A percentile compares a stretch with the other conserved stretches of the same genome.
These are phyloP conservation scores for Numenius arquata DNA, from an alignment of 2,113 vertebrate species.

Conservation along the genomic window DNA sequence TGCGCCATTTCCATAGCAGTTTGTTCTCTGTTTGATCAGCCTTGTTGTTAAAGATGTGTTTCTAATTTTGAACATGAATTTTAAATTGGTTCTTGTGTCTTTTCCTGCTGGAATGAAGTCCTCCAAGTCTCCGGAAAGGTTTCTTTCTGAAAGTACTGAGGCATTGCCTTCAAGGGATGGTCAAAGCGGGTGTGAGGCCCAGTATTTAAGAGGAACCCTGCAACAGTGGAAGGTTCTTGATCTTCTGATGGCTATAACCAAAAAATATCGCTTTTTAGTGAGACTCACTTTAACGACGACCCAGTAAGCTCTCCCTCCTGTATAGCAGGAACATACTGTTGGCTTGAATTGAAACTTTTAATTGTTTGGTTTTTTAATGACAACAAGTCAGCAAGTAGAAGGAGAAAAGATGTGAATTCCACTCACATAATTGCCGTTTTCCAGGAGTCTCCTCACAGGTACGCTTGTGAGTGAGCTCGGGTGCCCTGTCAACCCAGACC, in stretches of 20 bases:
- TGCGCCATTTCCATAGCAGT: rapidly evolving
- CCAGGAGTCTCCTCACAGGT: rapidly evolving
- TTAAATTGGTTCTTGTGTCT: rapidly evolving
- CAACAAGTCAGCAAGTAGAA: not conserved
- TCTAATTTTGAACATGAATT: not conserved
- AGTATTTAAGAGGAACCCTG: not conserved
- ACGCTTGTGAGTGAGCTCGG: rapidly evolving
- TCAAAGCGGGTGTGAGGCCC: rapidly evolving
- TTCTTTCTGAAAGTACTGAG: not conserved
- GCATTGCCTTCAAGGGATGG: rapidly evolving
- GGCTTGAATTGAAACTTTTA: not conserved
- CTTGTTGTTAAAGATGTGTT: not conserved
- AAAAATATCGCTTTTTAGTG: not conserved
- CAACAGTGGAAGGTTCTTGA: not conserved
- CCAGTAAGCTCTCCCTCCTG: not conserved
- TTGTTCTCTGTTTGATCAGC: not conserved
- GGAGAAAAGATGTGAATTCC: not conserved
- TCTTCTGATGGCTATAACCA: not conserved
- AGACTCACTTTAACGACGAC: rapidly evolving
- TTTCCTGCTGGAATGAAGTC: not conserved
- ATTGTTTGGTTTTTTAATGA: not conserved
- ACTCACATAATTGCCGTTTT: not conserved
- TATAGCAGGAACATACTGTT: not conserved
- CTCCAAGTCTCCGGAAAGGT: not conserved
- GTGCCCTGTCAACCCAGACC: not conserved